Evolutionary conservation across 2,888 invertebrate species (phyloP), one percentile per base, ranked within the genome.

Genomic region (Falcaria lacertinaria): DNA sequence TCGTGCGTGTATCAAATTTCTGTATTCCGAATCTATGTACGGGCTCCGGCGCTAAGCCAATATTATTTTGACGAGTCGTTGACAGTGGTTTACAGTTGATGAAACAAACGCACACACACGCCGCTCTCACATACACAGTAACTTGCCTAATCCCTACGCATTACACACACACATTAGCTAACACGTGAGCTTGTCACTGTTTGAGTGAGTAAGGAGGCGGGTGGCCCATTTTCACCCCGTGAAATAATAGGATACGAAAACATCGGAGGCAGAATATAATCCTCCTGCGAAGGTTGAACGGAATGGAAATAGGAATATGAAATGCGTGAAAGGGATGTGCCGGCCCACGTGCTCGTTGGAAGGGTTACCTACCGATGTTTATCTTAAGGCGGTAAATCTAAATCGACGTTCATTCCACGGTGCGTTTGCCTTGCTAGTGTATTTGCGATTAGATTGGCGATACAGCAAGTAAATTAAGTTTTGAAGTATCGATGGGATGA

Each of bases 161-260:
- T 65, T 67, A 69, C 73, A 77, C 73, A 73, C 57, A 51, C 48
- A 56, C 11, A 11, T 28, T 28, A 11, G 11, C 73, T 73, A 57
- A 51, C 50, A 56, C 49, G 56, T 50, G 53, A 55, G 64, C 69
- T 71, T 76, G 76, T 80, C 68, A 68, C 60, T 72, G 68, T 67
- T 60, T 70, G 74, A 74, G 78, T 77, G 77, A 67, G 78, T 57
- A 57, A 75, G 84, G 83, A 68, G 81, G 84, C 72, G 84, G 87
- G 83, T 76, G 85, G 84, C 79, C 84, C 76, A 89, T 87, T 89
- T 87, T 86, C 89, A 86, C 89, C 87, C 88, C 71, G 86, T 79
- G 84, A 87, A 87, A 89, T 89, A 89, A 89, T 89, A 86, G 87
- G 89, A 89, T 89, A 86, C 78, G 86, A 89, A 89, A 89, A 89